Base-by-base conservation (phyloP, 1,140 invertebrate species). In the Drosophila fuyamai region DNA sequence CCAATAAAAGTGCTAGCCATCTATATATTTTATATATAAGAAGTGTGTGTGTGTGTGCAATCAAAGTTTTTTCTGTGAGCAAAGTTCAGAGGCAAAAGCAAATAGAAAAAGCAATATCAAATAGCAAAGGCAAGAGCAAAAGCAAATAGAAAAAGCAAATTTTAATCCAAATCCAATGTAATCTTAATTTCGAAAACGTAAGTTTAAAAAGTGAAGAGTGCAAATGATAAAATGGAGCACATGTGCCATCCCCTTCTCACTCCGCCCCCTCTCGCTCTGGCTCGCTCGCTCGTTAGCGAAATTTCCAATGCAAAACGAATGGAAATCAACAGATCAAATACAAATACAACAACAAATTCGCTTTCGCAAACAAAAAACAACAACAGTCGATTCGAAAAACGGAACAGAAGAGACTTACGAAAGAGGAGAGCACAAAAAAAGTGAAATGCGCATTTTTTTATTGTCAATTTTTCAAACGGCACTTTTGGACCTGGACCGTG, bases 361-460 rank as follows among this genome's bases (percentile, higher is more conserved):
- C 81, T 83, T 83, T 83, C 76, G 76, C 76, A 76, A 67, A 67
- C 41, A 76, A 47, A 56, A 46, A 60, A 59, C 27, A 63, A 63
- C 46, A 68, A 58, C 27, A 35, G 60, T 38, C 23, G 36, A 41
- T 40, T 68, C 44, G 65, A 72, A 72, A 71, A 72, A 72, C 66
- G 68, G 67, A 72, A 72, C 53, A 66, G 75, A 82, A 50, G 61
- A 66, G 51, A 80, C 60, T 41, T 58, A 51, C 40, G 66, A 70
- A 54, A 70, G 44, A 55, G 51, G 53, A 48, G 62, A 54, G 62
- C 48, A 9, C 48, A 35, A 79, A 88, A 76, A 85, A 86, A 85
- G 83, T 88, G 84, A 86, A 86, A 86, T 89, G 83, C 84, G 79
- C 79, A 85, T 88, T 71, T 74, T 74, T 83, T 74, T 80, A 67